phyloP scores from a whole-genome alignment of 2,797 vertebrate genomes.

The Pangasius macronema region DNA sequence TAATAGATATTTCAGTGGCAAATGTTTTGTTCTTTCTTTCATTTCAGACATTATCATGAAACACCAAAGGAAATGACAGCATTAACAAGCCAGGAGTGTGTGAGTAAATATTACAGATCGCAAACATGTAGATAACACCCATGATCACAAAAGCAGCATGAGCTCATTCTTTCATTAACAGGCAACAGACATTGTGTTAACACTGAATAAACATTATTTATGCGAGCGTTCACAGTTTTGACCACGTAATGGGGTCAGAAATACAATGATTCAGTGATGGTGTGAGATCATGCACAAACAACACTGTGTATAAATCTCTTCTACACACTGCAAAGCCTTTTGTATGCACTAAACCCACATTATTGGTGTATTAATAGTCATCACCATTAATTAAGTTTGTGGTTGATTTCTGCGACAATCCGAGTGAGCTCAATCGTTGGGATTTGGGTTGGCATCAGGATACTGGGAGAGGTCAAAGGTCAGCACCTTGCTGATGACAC shows the following conservation, averaged over 20 bases:
- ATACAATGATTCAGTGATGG: neutral
- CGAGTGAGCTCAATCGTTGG: conserved; percentile 75
- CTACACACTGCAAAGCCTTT: conserved; percentile 3
- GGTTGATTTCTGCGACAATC: neutral
- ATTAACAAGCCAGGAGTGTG: neutral
- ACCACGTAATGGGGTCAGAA: neutral
- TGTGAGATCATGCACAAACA: neutral
- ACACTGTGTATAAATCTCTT: neutral
- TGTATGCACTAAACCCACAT: neutral
- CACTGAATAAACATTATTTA: conserved; percentile 8
- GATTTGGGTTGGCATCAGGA: conserved; percentile 88
- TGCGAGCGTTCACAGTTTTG: neutral
- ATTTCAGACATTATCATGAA: neutral
- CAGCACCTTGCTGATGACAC: conserved; percentile 93
- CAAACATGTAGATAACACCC: neutral
- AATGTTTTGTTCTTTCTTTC: neutral
- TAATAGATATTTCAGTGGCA: neutral
- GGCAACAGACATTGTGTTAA: neutral
- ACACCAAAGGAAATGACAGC: neutral
- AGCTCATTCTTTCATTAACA: neutral
- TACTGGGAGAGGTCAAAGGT: conserved; percentile 93
- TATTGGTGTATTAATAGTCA: neutral
- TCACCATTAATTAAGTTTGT: neutral
- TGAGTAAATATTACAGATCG: conserved; percentile 19
- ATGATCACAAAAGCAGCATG: neutral